These are phyloP conservation scores for Pseudanteris insignis DNA, from an alignment of 2,888 invertebrate species.

Conservation along the genomic window DNA sequence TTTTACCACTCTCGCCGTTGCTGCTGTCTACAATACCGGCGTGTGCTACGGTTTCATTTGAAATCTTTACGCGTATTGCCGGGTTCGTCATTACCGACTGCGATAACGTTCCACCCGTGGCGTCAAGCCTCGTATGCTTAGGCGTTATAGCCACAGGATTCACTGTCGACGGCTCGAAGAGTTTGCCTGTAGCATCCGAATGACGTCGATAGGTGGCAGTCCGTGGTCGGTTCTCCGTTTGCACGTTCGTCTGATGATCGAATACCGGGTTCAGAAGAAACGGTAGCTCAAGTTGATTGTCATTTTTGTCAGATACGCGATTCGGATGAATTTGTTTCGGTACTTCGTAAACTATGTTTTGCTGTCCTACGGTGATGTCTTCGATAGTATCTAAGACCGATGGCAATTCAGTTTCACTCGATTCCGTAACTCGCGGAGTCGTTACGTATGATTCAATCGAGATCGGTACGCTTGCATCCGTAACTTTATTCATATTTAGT, in stretches of 20 bases:
- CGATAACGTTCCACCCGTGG: too few species aligned
- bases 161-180: constrained; percentile 37
- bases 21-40: constrained; percentile 48
- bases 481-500: background rate
- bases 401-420: background rate
- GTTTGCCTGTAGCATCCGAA: constrained; percentile 51
- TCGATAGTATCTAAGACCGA: too few species aligned
- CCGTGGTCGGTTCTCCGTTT: constrained; percentile 55
- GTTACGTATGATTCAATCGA: constrained; percentile 30
- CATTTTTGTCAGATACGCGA: constrained; percentile 21
- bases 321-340: constrained; percentile 23
- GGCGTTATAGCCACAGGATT: constrained; percentile 58
- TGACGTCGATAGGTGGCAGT: constrained; percentile 61
- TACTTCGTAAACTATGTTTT: constrained; percentile 21
- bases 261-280: constrained; percentile 16
- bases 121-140: constrained; percentile 48
- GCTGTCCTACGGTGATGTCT: constrained; percentile 11
- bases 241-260: constrained; percentile 9
- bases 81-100: constrained; percentile 57
- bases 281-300: constrained; percentile 35
- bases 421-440: constrained; percentile 8
- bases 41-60: constrained; percentile 27
- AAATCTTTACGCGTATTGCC: constrained; percentile 45
- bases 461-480: constrained; percentile 6
- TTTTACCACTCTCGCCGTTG: constrained; percentile 53